Evolutionary conservation across 2,113 vertebrate genomes (phyloP), one percentile per base, ranked within the genome.

Genomic region (Fregata magnificens): DNA sequence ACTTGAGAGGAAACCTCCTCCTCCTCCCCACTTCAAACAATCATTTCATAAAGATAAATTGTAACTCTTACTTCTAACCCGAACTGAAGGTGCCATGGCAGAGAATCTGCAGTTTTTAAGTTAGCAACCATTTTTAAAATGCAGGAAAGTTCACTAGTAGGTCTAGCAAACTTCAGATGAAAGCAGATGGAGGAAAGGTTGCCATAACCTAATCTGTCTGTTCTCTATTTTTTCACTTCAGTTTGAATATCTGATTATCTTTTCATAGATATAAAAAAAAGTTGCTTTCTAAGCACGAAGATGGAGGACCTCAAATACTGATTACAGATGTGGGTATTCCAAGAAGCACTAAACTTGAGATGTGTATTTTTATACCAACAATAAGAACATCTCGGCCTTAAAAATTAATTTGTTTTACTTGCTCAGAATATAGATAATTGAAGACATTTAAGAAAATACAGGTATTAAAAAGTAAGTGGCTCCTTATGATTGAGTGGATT

Each of bases 161-260:
- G 50, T 94, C 52, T 93, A 95, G 47, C 49, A 86, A 93, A 95
- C 40, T 95, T 92, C 16, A 72, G 59, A 93, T 59, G 85, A 97
- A 98, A 90, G 90, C 49, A 83, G 77, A 80, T 32, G 56, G 67
- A 82, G 52, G 88, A 79, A 97, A 95, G 90, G 69, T 93, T 83
- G 73, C 45, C 40, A 29, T 61, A 78, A 96, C 11, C 91, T 97
- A 70, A 56, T 92, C n/a, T 94, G 45, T 74, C 61, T 83, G 49
- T 67, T 91, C 50, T 90, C 88, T 82, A 17, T 24, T 78, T 69
- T 87, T 96, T 32, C 25, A 72, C 59, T 97, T 81, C 49, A 95
- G 80, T 94, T 79, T 94, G 63, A 92, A 77, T 90, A 97, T 92
- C 49, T 94, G 56, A 82, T 78, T 49, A 84, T 84, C 26, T 95